Evolutionary conservation across 2,797 vertebrate species (phyloP).

Genomic region (Mormyrus proboscirostris): DNA sequence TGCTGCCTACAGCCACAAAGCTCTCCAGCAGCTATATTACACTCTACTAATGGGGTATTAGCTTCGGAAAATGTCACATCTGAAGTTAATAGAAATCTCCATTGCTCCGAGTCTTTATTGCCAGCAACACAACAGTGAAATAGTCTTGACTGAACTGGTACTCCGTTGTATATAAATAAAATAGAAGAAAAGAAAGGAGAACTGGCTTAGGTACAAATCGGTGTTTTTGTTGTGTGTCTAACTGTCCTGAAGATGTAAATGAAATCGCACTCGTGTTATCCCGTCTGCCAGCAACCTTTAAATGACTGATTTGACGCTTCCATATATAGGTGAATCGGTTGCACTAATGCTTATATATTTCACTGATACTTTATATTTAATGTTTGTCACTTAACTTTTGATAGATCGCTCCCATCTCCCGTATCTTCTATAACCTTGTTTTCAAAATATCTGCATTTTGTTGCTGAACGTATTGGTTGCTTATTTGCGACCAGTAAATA

Average conservation of each 20-base stretch:
- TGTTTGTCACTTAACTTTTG: neutral
- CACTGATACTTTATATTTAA: neutral
- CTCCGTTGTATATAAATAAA: conserved; percentile 48
- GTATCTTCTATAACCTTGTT: neutral
- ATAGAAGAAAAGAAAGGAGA: conserved; percentile 25
- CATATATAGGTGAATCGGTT: neutral
- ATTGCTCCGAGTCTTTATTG: conserved; percentile 60
- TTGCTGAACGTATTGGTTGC: neutral
- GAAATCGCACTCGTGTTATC: neutral
- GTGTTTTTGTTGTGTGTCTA: conserved; percentile 30
- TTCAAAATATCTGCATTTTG: neutral
- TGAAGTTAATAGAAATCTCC: conserved; percentile 66
- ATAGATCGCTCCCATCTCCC: neutral
- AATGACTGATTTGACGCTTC: neutral
- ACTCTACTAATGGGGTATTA: conserved; percentile 73
- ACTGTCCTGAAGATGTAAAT: neutral
- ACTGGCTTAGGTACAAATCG: conserved; percentile 38
- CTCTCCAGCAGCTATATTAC: conserved; percentile 64
- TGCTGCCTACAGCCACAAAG: conserved; percentile 54
- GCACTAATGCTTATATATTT: neutral
- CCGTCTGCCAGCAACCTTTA: neutral
- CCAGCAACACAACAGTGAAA: conserved; percentile 56
- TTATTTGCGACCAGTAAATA: neutral
- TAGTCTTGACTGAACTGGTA: conserved; percentile 46
- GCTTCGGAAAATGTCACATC: conserved; percentile 61